Conservation (phyloP, 2,113 vertebrate genomes). For the Heliornis fulica region DNA sequence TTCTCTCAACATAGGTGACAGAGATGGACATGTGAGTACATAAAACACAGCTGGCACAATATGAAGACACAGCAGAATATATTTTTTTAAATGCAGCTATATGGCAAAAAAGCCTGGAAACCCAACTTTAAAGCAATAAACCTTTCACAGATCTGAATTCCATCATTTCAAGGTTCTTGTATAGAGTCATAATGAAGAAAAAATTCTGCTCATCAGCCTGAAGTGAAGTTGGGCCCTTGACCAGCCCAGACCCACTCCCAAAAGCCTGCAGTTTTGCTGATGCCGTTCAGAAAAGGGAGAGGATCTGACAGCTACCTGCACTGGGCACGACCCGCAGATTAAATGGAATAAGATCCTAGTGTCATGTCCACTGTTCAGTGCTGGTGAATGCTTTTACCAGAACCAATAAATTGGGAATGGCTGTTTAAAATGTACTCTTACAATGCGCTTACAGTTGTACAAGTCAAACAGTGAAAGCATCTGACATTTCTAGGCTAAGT, state of each 20-base stretch:
- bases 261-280: not conserved
- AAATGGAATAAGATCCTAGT: not conserved
- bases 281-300: not conserved
- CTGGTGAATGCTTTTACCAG: not conserved
- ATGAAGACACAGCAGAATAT: not conserved
- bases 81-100: not conserved
- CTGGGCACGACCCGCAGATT: not conserved
- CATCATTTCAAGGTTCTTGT: not conserved
- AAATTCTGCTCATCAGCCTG: not conserved
- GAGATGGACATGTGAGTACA: rapidly evolving
- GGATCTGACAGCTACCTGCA: not conserved
- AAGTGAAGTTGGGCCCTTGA: not conserved
- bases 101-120: not conserved
- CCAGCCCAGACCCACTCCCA: not conserved
- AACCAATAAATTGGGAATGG: not conserved
- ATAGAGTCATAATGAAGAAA: not conserved
- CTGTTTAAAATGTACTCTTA: not conserved
- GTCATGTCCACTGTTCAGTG: not conserved
- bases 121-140: not conserved
- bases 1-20: not conserved
- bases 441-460: not conserved
- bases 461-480: conserved; percentile 1
- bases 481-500: conserved; percentile 24
- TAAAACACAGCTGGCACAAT: not conserved
- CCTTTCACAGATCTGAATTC: not conserved